These are phyloP conservation scores for Littorina saxatilis DNA, from an alignment of 1,140 invertebrate genomes.

Conservation along the genomic window DNA sequence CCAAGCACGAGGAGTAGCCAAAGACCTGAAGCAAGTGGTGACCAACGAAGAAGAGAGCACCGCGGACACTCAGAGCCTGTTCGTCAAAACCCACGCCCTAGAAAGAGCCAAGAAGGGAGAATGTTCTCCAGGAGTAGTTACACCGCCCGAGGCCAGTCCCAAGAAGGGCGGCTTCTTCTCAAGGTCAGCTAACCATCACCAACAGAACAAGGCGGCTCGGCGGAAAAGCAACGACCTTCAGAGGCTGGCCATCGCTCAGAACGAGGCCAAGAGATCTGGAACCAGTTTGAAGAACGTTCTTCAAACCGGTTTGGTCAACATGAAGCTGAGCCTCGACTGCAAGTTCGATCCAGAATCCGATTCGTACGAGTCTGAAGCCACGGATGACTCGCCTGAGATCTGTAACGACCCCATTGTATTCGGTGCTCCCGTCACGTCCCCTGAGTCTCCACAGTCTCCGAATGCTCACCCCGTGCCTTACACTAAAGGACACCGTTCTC, in stretches of 20 bases:
- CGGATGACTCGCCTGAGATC: not conserved
- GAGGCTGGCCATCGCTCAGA: not conserved
- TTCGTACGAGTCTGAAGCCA: not conserved
- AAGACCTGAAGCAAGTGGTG: not conserved
- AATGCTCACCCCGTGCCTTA: not conserved
- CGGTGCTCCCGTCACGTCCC: not conserved
- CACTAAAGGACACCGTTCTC: not conserved
- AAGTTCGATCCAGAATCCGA: not conserved
- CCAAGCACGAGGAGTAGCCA: not conserved
- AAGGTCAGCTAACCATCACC: not conserved
- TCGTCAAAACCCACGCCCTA: not conserved
- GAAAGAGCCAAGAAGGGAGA: not conserved
- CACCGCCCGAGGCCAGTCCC: not conserved
- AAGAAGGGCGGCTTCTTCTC: not conserved
- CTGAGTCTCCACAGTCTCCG: not conserved
- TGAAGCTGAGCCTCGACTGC: not conserved
- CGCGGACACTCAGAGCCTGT: slow-evolving; percentile 3
- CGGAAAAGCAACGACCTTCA: not conserved
- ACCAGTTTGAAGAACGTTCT: not conserved
- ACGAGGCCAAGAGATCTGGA: not conserved
- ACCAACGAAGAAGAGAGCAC: not conserved
- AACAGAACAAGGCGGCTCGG: not conserved
- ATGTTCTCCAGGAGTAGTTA: too few relatives aligned
- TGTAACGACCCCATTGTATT: not conserved
- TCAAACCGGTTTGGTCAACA: not conserved